Percentiles rank a stretch among this genome's conserved stretches.
Evolutionary conservation across 92 coral and sea anemone genomes (phyloP).

Genomic region (Pocillopora grandis): DNA sequence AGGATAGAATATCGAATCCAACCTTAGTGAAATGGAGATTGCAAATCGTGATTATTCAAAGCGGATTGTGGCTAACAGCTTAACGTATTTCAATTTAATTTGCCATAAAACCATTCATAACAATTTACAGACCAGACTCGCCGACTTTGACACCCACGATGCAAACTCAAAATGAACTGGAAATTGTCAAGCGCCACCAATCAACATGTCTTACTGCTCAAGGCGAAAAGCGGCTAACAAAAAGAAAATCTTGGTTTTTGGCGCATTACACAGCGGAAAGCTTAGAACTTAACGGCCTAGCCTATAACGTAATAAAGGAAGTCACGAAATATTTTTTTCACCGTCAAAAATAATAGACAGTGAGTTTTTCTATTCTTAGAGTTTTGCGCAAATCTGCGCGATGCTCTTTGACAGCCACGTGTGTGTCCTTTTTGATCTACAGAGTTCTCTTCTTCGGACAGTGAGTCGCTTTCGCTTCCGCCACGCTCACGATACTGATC

Average conservation of each 20-base stretch:
- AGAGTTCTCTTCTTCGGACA: not conserved
- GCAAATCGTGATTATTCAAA: not conserved
- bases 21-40: not conserved
- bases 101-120: not conserved
- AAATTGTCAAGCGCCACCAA: slow-evolving; percentile 18
- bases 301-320: not conserved
- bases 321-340: not conserved
- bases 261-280: not conserved
- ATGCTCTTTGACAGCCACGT: not conserved
- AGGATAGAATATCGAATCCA: not conserved
- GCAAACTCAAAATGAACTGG: slow-evolving; percentile 1
- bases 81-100: not conserved
- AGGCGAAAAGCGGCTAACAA: not conserved
- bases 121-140: not conserved
- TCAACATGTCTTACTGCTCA: slow-evolving; percentile 7
- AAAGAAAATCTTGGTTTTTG: not conserved
- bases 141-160: slow-evolving; percentile 14
- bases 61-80: slow-evolving; percentile 9
- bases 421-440: not conserved
- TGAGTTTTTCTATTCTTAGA: not conserved
- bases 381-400: not conserved
- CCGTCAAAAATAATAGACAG: too few species aligned
- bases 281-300: not conserved
- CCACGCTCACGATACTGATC: slow-evolving; percentile 2
- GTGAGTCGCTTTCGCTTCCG: slow-evolving; percentile 19